Evolutionary conservation across 2,113 vertebrate species (phyloP).

Genomic region (Nipponia nippon): DNA sequence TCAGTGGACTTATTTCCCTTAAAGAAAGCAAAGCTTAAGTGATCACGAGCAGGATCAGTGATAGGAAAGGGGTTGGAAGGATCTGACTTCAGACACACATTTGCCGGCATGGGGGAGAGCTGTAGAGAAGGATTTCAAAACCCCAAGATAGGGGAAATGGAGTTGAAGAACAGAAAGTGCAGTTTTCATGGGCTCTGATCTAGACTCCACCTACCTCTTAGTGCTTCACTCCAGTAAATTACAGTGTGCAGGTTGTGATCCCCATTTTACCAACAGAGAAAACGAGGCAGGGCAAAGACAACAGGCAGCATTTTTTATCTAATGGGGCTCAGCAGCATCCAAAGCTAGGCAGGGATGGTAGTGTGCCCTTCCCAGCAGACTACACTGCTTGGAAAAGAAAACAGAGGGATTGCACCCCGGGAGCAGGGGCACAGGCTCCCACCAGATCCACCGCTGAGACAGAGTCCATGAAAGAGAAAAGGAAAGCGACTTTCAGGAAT

Average conservation of each 20-base stretch:
- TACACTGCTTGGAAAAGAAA: neutral
- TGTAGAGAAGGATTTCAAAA: neutral
- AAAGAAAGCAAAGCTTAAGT: neutral
- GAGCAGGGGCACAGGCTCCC: neutral
- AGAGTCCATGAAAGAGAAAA: neutral
- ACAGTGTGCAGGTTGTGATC: neutral
- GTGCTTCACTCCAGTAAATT: neutral
- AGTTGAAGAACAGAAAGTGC: neutral
- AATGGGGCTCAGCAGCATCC: neutral
- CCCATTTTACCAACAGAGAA: neutral
- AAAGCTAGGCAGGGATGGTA: neutral
- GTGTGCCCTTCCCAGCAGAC: neutral
- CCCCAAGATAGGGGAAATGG: neutral
- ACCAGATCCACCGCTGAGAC: neutral
- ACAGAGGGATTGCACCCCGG: neutral
- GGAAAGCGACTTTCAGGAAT: neutral
- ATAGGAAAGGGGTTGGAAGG: neutral
- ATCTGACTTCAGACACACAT: neutral
- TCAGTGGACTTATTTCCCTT: neutral
- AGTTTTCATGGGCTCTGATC: neutral
- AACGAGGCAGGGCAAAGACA: neutral
- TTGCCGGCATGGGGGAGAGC: neutral
- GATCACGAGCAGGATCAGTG: neutral
- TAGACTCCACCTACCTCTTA: neutral
- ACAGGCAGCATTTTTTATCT: neutral